Percentiles rank a stretch among this genome's conserved stretches.
Conservation (phyloP, 1,140 invertebrate species). For the Drosophila quadrilineata region DNA sequence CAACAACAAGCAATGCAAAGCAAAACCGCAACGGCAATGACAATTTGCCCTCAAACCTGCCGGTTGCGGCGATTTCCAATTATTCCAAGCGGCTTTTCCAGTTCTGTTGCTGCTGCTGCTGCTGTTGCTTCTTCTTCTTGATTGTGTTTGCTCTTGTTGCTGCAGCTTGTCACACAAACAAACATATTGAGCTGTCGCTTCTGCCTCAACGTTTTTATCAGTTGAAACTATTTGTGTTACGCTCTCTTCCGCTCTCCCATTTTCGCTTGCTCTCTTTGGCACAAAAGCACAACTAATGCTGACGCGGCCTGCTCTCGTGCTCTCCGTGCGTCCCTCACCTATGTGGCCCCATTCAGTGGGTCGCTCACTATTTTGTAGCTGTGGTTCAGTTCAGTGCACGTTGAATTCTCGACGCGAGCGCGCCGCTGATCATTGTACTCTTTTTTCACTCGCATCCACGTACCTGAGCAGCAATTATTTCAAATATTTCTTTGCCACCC, state of each 20-base stretch:
- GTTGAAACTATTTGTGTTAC: slow-evolving; percentile 24
- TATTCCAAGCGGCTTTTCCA: slow-evolving; percentile 19
- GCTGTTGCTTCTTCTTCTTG: neutral
- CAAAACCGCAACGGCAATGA: slow-evolving; percentile 44
- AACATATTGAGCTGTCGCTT: neutral
- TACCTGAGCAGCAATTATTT: slow-evolving; percentile 26
- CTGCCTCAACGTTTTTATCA: slow-evolving; percentile 29
- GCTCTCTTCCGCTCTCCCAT: slow-evolving; percentile 3
- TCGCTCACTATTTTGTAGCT: slow-evolving; percentile 34
- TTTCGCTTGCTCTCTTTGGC: slow-evolving; percentile 2
- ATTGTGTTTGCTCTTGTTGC: slow-evolving; percentile 3
- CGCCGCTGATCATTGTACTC: slow-evolving; percentile 48
- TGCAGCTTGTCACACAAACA: slow-evolving; percentile 13
- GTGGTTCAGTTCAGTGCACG: slow-evolving; percentile 49
- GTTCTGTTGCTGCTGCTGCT: neutral
- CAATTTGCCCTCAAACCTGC: slow-evolving; percentile 31
- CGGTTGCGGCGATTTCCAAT: slow-evolving; percentile 2
- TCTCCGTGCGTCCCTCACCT: neutral
- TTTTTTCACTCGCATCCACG: slow-evolving; percentile 21
- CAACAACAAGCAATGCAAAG: slow-evolving; percentile 32
- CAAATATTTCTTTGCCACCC: slow-evolving; percentile 17
- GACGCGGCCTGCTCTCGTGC: slow-evolving; percentile 10
- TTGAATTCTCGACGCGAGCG: slow-evolving; percentile 67
- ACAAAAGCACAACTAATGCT: slow-evolving; percentile 35
- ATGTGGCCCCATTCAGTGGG: slow-evolving; percentile 24